phyloP scores from a whole-genome alignment of 2,797 vertebrate species.

The Tadarida brasiliensis region DNA sequence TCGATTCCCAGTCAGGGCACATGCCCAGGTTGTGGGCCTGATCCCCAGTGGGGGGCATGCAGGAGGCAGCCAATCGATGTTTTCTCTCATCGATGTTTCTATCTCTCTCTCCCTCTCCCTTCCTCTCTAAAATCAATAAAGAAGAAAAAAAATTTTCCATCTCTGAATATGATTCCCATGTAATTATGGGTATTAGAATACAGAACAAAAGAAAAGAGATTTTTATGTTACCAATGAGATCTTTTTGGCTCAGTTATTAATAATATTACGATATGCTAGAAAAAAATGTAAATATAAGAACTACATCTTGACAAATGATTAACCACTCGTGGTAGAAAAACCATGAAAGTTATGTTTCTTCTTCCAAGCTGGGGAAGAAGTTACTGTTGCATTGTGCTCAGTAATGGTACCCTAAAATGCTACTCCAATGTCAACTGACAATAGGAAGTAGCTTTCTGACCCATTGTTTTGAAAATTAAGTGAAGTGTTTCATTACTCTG shows the following conservation, averaged over 20 bases:
- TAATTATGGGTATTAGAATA: neutral
- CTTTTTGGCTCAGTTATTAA: neutral
- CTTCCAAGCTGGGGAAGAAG: neutral
- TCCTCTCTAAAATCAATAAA: too few relatives aligned
- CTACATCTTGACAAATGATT: neutral
- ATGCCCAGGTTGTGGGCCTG: too few relatives aligned
- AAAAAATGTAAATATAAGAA: neutral
- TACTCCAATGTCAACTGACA: neutral
- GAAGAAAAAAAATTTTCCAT: neutral
- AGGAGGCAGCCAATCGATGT: too few relatives aligned
- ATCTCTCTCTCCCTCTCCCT: too few relatives aligned
- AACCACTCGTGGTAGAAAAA: neutral
- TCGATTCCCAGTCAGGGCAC: too few relatives aligned
- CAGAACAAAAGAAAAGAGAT: neutral
- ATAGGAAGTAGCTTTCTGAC: conserved; percentile 31
- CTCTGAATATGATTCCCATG: neutral
- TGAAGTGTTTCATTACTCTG: neutral
- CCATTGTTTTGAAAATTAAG: conserved; percentile 50
- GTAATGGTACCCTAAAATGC: neutral
- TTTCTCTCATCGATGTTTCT: too few relatives aligned
- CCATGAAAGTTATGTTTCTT: neutral
- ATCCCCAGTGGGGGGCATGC: too few relatives aligned
- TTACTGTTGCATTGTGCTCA: neutral
- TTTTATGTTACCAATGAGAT: neutral
- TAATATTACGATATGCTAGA: neutral